A percentile compares a stretch with the other conserved stretches of the same genome.
Evolutionary conservation across 2,888 invertebrate species (phyloP).

Genomic region (Teleogryllus oceanicus): DNA sequence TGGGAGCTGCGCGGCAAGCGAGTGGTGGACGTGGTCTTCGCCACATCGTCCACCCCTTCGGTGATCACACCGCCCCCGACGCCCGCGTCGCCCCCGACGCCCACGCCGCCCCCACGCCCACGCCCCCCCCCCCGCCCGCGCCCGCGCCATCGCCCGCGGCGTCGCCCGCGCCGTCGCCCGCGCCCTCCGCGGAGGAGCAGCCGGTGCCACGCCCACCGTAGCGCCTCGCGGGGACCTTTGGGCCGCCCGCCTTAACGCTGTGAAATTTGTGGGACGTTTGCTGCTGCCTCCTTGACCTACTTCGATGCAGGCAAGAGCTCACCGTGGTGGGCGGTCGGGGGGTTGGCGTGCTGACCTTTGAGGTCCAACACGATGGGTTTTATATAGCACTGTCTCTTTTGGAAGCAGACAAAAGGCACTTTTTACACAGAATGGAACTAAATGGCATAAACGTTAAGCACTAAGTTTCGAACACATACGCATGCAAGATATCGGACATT

Average conservation of each 20-base stretch:
- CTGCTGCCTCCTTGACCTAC: too few relatives aligned
- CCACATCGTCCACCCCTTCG: not conserved
- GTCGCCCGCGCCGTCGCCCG: not conserved
- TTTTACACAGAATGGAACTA: too few relatives aligned
- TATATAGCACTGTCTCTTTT: too few relatives aligned
- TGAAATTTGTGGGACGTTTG: not conserved
- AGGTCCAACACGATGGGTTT: too few relatives aligned
- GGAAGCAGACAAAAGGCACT: too few relatives aligned
- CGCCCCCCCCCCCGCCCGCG: not conserved
- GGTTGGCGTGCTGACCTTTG: too few relatives aligned
- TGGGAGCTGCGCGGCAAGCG: not conserved
- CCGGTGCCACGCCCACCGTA: not conserved
- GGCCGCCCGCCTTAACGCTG: not conserved
- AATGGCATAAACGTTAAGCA: too few relatives aligned
- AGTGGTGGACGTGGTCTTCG: too few relatives aligned
- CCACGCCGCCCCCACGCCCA: not conserved
- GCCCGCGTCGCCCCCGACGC: not conserved
- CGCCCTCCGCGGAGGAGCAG: not conserved
- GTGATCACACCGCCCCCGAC: not conserved
- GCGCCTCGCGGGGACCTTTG: not conserved
- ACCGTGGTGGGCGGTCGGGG: too few relatives aligned
- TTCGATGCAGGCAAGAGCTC: too few relatives aligned
- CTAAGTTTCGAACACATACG: too few relatives aligned
- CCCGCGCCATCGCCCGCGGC: not conserved
- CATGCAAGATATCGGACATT: too few relatives aligned